Base-by-base conservation (phyloP, 2,113 vertebrate species). In the Tinamus guttatus region DNA sequence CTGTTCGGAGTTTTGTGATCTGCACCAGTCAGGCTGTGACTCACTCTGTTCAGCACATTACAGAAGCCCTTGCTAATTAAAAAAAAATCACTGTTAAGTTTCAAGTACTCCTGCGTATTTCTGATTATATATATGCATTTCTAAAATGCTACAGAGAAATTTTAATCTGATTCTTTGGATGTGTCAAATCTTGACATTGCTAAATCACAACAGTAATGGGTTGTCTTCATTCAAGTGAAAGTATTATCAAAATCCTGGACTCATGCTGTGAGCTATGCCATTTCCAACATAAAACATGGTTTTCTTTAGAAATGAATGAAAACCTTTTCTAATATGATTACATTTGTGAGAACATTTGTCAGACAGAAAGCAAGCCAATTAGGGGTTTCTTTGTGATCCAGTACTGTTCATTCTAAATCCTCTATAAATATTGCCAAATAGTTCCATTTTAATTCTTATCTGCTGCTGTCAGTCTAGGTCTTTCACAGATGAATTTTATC, bases 291-390 rank as follows among this genome's bases (percentile, higher is more conserved):
- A 89, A 95, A 73, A 30, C 9, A 56, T 41, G 4, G 9, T 70
- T 89, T 90, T 87, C 18, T 93, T 94, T 95, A 54, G 28, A 92
- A 95, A 95, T 85, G 11, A 87, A 89, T 63, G 41, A 86, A 95
- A 94, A 63, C 34, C 2, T 81, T 89, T 73, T 49, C 59, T 94
- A 94, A 92, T 68, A 64, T 0, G 1, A 83, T 90, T 76, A 93
- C 15, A 47, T 58, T 77, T 79, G 52, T 36, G 83, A 56, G 68
- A 90, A 83, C 13, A 82, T 91, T 93, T 94, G 22, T 92, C 80
- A 87, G 49, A 59, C 32, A 94, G 49, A 87, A 79, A 3, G 7
- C 49, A 90, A 94, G 49, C 11, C 47, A 92, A 22, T 85, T 78
- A 95, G 40, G n/a, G 40, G 81, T 85, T 96, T 85, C 68, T 89